These are phyloP conservation scores for Ostrea denselamellosa DNA, from an alignment of 1,140 invertebrate genomes.

Conservation along the genomic window DNA sequence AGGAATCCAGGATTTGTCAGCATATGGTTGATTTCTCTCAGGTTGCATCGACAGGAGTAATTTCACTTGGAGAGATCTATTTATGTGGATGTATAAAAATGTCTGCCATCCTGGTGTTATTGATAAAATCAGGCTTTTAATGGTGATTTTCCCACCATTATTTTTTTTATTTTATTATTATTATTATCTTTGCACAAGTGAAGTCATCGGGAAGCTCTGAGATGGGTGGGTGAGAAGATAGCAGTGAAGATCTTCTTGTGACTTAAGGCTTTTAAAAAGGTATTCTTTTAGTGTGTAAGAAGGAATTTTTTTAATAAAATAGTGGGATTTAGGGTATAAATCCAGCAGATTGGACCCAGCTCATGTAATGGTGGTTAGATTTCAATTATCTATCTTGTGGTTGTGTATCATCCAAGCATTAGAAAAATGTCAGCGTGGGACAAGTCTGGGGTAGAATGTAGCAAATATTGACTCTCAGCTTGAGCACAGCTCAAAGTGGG, in stretches of 20 bases:
- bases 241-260: background rate
- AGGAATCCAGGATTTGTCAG: background rate
- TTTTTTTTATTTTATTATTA: too few relatives aligned
- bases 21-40: background rate
- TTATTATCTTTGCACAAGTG: background rate
- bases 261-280: background rate
- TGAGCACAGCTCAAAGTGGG: constrained; percentile 10
- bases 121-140: background rate
- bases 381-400: constrained; percentile 25
- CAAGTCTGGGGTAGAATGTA: background rate
- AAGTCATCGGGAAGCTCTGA: background rate
- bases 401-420: constrained; percentile 13
- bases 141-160: background rate
- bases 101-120: background rate
- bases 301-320: constrained; percentile 14
- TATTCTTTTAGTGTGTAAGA: background rate
- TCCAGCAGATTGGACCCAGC: background rate
- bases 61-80: background rate
- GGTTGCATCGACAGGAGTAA: background rate
- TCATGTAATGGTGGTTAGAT: constrained; percentile 5
- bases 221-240: background rate
- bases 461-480: constrained; percentile 17
- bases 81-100: background rate
- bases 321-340: background rate
- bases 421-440: constrained; percentile 14